Evolutionary conservation across 1,140 invertebrate genomes (phyloP), one percentile per base, ranked within the genome.

Genomic region (Heliconius eleuchia): DNA sequence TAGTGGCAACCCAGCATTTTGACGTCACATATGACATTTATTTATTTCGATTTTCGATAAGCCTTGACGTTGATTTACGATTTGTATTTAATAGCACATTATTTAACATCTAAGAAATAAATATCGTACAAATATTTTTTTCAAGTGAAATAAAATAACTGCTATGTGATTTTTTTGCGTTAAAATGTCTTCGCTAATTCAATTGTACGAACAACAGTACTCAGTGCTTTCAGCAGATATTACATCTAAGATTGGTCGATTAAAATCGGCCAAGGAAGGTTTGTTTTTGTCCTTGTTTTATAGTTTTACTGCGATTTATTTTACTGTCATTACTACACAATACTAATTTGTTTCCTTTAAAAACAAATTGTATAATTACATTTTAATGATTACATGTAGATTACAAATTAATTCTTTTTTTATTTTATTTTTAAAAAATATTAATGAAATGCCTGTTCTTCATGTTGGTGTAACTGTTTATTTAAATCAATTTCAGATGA

Each of bases 121-220:
- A 27, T 60, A 11, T 60, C 19, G 60, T 11, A 30, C 60, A 66
- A 66, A 16, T 66, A 30, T 66, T 66, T 18, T 72, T 72, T 9
- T 19, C 6, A 2, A 19, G 11, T 52, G 50, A 30, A 73, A 73
- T 50, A 27, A 73, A 30, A 52, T 52, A 23, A 76, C 23, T 76
- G 74, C 18, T 71, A 73, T 76, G 74, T 57, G 18, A 52, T 66
- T 72, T n/a, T 5, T 72, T 23, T 37, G 4, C 37, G n/a, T 74
- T 78, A 87, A 82, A 82, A 97, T 97, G 96, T 96, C 95, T 91
- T 96, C 96, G 46, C 95, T 98, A 86, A 96, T 98, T 87, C 97
- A 97, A 86, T 97, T 96, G 80, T 98, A 98, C 86, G 97, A 98
- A 89, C 97, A 98, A 92, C 97, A 98, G 93, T 98, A 98, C 94